Evolutionary conservation across 2,797 vertebrate species (phyloP).

Genomic region (Zonotrichia albicollis): DNA sequence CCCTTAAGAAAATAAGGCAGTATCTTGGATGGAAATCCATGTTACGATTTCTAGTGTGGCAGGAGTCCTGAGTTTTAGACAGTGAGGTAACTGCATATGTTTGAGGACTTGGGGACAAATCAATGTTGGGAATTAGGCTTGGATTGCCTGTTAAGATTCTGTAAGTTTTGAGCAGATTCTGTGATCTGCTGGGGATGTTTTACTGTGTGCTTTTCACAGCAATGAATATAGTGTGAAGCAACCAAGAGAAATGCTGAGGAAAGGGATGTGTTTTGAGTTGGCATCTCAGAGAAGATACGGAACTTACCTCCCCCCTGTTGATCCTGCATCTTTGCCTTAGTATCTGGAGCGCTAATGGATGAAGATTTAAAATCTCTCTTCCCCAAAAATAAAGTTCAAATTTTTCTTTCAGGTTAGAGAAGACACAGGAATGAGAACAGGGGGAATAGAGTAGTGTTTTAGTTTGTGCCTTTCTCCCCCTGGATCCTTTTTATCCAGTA

Average conservation of each 20-base stretch:
- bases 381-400: neutral
- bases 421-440: neutral
- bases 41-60: neutral
- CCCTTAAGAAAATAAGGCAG: neutral
- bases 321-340: neutral
- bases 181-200: neutral
- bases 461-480: neutral
- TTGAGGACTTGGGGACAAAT: neutral
- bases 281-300: neutral
- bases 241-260: neutral
- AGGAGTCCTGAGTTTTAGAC: neutral
- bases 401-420: neutral
- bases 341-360: neutral
- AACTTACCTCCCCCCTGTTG: neutral
- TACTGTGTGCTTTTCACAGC: neutral
- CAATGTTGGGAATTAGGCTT: neutral
- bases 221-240: neutral
- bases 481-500: neutral
- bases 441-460: neutral
- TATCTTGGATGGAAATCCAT: neutral
- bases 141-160: neutral
- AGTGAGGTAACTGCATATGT: fast-evolving
- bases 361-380: neutral
- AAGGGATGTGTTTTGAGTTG: neutral
- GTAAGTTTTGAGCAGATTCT: neutral